Evolutionary conservation across 2,113 vertebrate genomes (phyloP).

Genomic region (Paracanthobrama guichenoti): DNA sequence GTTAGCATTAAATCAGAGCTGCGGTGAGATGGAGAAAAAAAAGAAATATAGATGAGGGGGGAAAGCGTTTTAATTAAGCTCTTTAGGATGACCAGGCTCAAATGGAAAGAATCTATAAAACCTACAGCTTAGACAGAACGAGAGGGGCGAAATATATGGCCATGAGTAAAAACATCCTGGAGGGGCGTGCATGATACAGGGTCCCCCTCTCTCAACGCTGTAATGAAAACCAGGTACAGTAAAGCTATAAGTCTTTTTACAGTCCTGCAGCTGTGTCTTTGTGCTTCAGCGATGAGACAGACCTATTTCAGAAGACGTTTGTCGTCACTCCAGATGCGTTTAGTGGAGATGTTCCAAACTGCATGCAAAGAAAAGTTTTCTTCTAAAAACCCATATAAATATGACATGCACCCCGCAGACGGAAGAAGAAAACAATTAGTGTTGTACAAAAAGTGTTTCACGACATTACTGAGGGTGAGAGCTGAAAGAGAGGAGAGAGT

Average conservation of each 20-base stretch:
- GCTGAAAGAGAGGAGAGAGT: constrained; percentile 47
- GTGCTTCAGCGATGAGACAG: not conserved
- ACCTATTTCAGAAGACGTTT: not conserved
- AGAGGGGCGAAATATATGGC: constrained; percentile 38
- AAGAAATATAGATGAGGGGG: constrained; percentile 57
- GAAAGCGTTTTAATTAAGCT: constrained; percentile 69
- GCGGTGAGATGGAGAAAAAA: constrained; percentile 53
- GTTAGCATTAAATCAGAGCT: constrained; percentile 68
- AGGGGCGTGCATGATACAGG: constrained; percentile 57
- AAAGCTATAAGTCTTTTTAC: not conserved
- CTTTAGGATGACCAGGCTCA: constrained; percentile 85
- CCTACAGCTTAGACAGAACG: constrained; percentile 51
- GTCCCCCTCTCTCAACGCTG: constrained; percentile 60
- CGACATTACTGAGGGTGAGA: constrained; percentile 24
- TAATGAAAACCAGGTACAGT: constrained; percentile 33
- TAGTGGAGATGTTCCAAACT: constrained; percentile 16
- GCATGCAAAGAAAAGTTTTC: constrained; percentile 30
- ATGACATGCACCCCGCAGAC: constrained; percentile 20
- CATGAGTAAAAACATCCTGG: constrained; percentile 54
- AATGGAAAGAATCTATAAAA: constrained; percentile 72
- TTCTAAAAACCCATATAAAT: not conserved
- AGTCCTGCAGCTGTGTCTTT: constrained; percentile 18
- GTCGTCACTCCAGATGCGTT: constrained; percentile 5
- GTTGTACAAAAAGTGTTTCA: constrained; percentile 17
- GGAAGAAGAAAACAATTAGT: not conserved